Evolutionary conservation across 2,888 invertebrate genomes (phyloP).

Genomic region (Acanthococcus lagerstroemiae): DNA sequence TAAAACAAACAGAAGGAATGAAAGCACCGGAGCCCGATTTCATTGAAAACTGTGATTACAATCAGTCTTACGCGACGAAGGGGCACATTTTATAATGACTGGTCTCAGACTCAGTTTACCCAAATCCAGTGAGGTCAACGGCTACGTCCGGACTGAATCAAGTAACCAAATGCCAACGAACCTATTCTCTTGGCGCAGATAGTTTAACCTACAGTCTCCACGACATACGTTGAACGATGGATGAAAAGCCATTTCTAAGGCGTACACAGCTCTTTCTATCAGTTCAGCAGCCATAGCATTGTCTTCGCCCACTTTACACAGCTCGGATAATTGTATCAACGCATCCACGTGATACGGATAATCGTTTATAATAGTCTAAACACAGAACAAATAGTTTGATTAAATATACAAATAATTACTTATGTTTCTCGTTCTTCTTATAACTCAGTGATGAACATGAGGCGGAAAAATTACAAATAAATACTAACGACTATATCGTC

Average conservation of each 20-base stretch:
- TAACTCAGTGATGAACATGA: neutral
- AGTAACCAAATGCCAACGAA: constrained; percentile 37
- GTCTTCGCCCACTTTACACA: constrained; percentile 69
- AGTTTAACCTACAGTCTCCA: constrained; percentile 65
- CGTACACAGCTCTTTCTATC: constrained; percentile 65
- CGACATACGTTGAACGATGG: constrained; percentile 65
- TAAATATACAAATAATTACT: no score
- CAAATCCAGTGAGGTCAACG: no score
- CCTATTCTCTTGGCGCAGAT: constrained; percentile 70
- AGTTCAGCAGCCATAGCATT: constrained; percentile 65
- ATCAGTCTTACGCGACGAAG: no score
- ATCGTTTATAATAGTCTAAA: constrained; percentile 55
- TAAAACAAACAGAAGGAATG: no score
- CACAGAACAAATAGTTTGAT: neutral
- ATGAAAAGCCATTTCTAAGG: constrained; percentile 68
- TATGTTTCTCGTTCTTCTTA: neutral
- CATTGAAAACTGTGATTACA: no score
- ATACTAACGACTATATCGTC: constrained; percentile 59
- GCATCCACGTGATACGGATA: constrained; percentile 74
- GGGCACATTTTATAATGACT: no score
- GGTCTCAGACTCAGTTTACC: no score
- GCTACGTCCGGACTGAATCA: no score
- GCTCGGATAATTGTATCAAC: constrained; percentile 67
- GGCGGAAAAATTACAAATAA: neutral
- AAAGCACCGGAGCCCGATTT: no score